Evolutionary conservation across 2,888 invertebrate genomes (phyloP).

Genomic region (Polia nebulosa): DNA sequence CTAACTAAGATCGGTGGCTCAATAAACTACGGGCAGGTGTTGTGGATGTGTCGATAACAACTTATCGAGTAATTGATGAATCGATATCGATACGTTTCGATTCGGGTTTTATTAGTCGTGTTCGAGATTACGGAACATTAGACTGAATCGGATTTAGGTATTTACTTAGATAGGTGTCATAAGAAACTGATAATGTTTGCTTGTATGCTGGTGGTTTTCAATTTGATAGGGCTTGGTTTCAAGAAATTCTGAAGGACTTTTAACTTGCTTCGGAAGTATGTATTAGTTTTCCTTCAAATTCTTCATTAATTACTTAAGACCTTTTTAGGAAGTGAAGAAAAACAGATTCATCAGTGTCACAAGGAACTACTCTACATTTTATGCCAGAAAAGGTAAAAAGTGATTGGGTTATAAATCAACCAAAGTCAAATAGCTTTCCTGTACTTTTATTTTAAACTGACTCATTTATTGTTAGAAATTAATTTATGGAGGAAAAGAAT

Average conservation of each 20-base stretch:
- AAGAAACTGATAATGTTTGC: conserved; percentile 47
- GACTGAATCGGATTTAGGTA: conserved; percentile 56
- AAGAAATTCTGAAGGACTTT: neutral
- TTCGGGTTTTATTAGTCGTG: conserved; percentile 70
- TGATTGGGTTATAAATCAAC: conserved; percentile 16
- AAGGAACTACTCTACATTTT: neutral
- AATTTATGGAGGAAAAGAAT: neutral
- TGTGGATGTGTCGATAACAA: conserved; percentile 76
- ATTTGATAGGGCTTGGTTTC: neutral
- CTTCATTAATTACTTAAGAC: neutral
- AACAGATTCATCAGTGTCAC: neutral
- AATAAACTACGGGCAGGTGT: conserved; percentile 72
- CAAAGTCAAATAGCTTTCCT: conserved; percentile 12
- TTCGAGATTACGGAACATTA: conserved; percentile 66
- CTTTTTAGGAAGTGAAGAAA: neutral
- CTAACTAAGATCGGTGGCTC: conserved; percentile 51
- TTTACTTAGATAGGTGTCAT: conserved; percentile 52
- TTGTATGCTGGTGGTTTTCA: neutral
- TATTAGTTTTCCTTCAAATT: no score
- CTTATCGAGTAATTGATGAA: conserved; percentile 78
- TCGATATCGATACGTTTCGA: conserved; percentile 70
- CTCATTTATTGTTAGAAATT: neutral
- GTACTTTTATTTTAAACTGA: neutral
- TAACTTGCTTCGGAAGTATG: neutral
- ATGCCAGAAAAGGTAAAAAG: neutral